Percentiles rank a stretch among this genome's conserved stretches.
Evolutionary conservation across 2,797 vertebrate species (phyloP).

Genomic region (Anguilla megastoma): DNA sequence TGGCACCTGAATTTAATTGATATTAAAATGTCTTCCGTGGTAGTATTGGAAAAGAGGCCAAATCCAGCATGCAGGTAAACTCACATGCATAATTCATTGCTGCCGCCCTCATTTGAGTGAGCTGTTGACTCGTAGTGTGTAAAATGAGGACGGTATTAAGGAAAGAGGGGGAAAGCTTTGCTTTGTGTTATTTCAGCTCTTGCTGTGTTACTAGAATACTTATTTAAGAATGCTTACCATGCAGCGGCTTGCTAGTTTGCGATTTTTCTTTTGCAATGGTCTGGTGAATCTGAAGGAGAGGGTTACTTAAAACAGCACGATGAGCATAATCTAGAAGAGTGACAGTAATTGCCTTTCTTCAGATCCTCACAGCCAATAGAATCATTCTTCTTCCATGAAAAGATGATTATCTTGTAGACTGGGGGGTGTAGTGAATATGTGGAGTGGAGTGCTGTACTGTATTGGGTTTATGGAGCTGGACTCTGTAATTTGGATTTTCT

Average conservation of each 20-base stretch:
- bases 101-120: slow-evolving; percentile 65
- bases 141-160: slow-evolving; percentile 46
- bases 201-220: background rate
- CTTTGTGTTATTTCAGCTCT: slow-evolving; percentile 9
- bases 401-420: slow-evolving; percentile 18
- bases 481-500: background rate
- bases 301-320: background rate
- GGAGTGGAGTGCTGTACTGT: background rate
- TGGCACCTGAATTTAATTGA: slow-evolving; percentile 58
- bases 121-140: slow-evolving; percentile 63
- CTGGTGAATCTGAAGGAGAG: background rate
- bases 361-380: slow-evolving; percentile 13
- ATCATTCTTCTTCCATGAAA: slow-evolving; percentile 12
- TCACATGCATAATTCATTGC: slow-evolving; percentile 71
- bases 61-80: slow-evolving; percentile 61
- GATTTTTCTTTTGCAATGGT: background rate
- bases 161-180: slow-evolving; percentile 15
- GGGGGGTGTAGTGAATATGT: slow-evolving; percentile 1
- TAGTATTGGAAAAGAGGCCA: slow-evolving; percentile 42
- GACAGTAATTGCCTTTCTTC: slow-evolving; percentile 17
- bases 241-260: background rate
- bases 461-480: background rate
- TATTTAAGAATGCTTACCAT: slow-evolving; percentile 18
- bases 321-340: slow-evolving; percentile 18
- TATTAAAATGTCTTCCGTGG: slow-evolving; percentile 61